Conservation (phyloP, 2,797 vertebrate species). For the Liparis tanakae region DNA sequence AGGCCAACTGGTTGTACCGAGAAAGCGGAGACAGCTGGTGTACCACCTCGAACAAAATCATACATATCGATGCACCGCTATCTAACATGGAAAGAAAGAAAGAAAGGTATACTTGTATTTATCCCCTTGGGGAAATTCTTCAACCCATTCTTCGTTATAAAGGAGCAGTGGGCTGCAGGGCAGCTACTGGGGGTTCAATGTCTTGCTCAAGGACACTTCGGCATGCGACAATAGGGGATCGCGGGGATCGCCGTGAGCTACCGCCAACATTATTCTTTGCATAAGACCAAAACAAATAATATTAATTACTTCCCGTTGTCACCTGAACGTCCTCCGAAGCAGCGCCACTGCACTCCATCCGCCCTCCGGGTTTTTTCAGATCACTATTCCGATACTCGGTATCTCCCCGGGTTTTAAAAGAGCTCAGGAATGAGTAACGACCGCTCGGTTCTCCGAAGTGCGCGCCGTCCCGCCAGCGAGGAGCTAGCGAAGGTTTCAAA, state of each 20-base stretch:
- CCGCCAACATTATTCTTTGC: too few species aligned
- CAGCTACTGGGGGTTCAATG: too few species aligned
- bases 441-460: constrained; percentile 37
- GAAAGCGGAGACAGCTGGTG: background rate
- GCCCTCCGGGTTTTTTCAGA: constrained; percentile 1
- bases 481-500: constrained; percentile 26
- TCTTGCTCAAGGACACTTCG: too few species aligned
- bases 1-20: background rate
- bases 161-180: too few species aligned
- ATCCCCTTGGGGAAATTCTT: too few species aligned
- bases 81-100: too few species aligned
- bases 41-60: background rate
- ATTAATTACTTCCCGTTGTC: background rate
- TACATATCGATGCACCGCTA: too few species aligned
- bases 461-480: background rate
- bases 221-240: too few species aligned
- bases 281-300: background rate
- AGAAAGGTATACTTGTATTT: too few species aligned
- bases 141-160: too few species aligned
- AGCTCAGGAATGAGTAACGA: constrained; percentile 8
- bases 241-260: too few species aligned
- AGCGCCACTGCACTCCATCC: background rate
- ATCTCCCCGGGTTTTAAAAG: constrained; percentile 17
- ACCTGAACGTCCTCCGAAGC: background rate
- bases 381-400: background rate